phyloP scores from a whole-genome alignment of 1,140 invertebrate genomes.

The Apocrypta bakeri region DNA sequence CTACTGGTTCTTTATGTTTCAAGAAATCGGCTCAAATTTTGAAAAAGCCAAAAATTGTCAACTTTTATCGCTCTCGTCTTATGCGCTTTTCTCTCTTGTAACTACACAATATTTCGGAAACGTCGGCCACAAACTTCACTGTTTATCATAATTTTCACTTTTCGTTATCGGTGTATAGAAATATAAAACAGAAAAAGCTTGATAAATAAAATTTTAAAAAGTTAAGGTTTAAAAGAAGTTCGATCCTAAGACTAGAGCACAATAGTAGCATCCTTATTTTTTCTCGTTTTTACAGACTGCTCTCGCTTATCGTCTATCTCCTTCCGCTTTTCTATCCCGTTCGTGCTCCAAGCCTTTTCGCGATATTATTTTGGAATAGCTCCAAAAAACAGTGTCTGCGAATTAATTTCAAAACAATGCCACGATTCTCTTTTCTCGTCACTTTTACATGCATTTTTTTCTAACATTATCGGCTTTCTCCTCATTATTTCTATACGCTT shows the following conservation, averaged over 20 bases:
- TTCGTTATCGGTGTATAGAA: too few species aligned
- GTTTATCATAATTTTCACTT: too few species aligned
- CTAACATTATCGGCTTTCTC: constrained; percentile 31
- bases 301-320: constrained; percentile 27
- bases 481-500: constrained; percentile 21
- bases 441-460: constrained; percentile 34
- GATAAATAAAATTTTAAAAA: background rate
- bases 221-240: too few species aligned
- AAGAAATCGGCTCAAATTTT: constrained; percentile 57
- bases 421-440: constrained; percentile 22
- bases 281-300: constrained; percentile 7
- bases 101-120: too few species aligned
- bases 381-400: constrained; percentile 56
- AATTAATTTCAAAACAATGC: constrained; percentile 53
- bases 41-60: constrained; percentile 61
- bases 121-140: too few species aligned
- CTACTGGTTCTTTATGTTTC: constrained; percentile 36
- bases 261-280: constrained; percentile 54
- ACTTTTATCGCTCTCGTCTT: constrained; percentile 40
- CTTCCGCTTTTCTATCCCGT: constrained; percentile 35
- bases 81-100: background rate
- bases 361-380: constrained; percentile 60
- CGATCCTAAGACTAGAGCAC: background rate
- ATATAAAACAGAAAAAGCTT: too few species aligned
- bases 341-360: constrained; percentile 48